A percentile compares a stretch with the other conserved stretches of the same genome.
Conservation (phyloP, 1,140 invertebrate species). For the Maconellicoccus hirsutus region DNA sequence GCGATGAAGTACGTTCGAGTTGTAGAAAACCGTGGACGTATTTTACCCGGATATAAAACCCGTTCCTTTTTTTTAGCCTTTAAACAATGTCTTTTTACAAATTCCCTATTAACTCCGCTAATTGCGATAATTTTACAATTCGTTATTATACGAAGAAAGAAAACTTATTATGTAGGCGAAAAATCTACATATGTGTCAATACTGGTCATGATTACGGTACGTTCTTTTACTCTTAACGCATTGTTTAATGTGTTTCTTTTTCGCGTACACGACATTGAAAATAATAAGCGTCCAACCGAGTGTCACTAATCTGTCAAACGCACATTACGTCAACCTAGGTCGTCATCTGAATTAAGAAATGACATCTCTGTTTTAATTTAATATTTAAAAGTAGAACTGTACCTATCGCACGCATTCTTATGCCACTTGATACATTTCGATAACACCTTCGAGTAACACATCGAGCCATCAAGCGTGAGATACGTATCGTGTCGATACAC, state of each 20-base stretch:
- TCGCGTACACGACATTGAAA: not conserved
- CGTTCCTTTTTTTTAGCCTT: not conserved
- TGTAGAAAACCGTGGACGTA: not conserved
- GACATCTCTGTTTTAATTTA: no score
- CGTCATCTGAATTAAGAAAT: no score
- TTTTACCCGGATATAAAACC: not conserved
- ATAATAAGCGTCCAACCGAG: not conserved
- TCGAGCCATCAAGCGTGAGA: no score
- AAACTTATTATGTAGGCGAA: not conserved
- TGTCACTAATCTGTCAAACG: not conserved
- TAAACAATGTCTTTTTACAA: no score
- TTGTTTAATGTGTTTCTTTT: not conserved
- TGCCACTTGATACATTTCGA: no score
- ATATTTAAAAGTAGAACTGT: no score
- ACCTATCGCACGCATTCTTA: no score
- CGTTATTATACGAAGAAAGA: not conserved
- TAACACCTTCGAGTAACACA: no score
- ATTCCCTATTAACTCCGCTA: not conserved
- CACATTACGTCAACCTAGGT: no score
- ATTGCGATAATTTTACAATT: slow-evolving; percentile 1
- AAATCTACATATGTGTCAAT: slow-evolving; percentile 9
- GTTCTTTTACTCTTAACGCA: no score
- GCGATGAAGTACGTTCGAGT: not conserved
- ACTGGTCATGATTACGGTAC: not conserved
- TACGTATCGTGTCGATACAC: no score